A percentile compares a stretch with the other conserved stretches of the same genome.
phyloP scores from a whole-genome alignment of 1,140 invertebrate genomes.

The Scaptomyza hsui region DNA sequence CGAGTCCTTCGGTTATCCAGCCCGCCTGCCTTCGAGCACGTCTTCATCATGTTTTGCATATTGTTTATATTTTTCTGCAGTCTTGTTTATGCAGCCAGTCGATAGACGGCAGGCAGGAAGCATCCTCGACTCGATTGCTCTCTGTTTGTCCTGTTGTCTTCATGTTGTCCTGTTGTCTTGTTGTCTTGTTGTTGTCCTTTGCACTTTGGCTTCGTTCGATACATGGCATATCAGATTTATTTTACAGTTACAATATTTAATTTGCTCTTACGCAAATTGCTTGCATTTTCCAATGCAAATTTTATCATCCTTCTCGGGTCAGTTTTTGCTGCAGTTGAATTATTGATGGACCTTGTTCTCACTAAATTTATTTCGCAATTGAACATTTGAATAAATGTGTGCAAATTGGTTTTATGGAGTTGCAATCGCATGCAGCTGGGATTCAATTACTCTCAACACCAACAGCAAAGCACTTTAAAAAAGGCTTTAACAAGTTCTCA shows the following conservation, averaged over 20 bases:
- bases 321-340: slow-evolving; percentile 10
- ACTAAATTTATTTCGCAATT: slow-evolving; percentile 46
- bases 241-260: slow-evolving; percentile 74
- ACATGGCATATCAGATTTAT: slow-evolving; percentile 67
- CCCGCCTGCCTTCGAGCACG: slow-evolving; percentile 6
- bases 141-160: slow-evolving; percentile 17
- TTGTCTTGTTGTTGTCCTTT: slow-evolving; percentile 38
- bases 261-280: slow-evolving; percentile 74
- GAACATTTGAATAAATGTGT: slow-evolving; percentile 35
- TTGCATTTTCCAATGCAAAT: slow-evolving; percentile 61
- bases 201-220: slow-evolving; percentile 45
- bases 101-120: slow-evolving; percentile 20
- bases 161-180: slow-evolving; percentile 26
- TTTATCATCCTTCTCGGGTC: slow-evolving; percentile 3
- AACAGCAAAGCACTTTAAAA: neutral
- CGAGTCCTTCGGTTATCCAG: neutral
- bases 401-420: slow-evolving; percentile 35
- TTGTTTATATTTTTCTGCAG: slow-evolving; percentile 70
- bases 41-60: slow-evolving; percentile 67
- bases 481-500: neutral
- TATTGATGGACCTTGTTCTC: slow-evolving; percentile 28
- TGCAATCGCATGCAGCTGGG: slow-evolving; percentile 19
- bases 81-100: slow-evolving; percentile 45
- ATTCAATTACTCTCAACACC: neutral
- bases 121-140: slow-evolving; percentile 33